Evolutionary conservation across 2,113 vertebrate species (phyloP).

Genomic region (Chlamydotis undulata): DNA sequence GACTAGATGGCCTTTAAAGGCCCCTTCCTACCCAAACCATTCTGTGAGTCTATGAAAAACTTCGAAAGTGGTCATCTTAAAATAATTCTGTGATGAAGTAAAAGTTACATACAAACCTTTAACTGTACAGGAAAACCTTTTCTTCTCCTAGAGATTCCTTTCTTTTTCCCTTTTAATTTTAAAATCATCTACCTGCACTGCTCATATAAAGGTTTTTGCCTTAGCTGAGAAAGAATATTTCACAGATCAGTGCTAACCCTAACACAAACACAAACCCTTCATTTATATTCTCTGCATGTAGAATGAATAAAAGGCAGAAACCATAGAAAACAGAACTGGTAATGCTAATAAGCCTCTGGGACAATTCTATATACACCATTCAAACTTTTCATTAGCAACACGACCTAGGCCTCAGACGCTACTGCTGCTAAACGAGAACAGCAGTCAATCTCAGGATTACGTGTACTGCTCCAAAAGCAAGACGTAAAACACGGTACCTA

Average conservation of each 20-base stretch:
- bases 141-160: accelerated
- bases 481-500: not conserved
- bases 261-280: accelerated
- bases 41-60: accelerated
- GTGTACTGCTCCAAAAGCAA: accelerated
- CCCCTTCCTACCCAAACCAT: accelerated
- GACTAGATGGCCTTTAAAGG: not conserved
- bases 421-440: accelerated
- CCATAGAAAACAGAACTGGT: accelerated
- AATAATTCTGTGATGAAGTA: not conserved
- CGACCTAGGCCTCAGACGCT: accelerated
- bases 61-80: accelerated
- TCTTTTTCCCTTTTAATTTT: not conserved
- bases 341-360: not conserved
- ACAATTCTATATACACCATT: accelerated
- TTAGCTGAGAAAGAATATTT: not conserved
- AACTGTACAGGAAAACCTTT: not conserved
- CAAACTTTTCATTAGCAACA: not conserved
- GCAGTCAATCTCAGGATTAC: accelerated
- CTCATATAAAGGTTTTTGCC: accelerated
- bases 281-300: accelerated
- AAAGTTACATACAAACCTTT: accelerated
- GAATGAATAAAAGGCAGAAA: not conserved
- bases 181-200: not conserved
- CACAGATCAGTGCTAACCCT: not conserved